Evolutionary conservation across 2,797 vertebrate species (phyloP).

Genomic region (Steatocranus sp.): DNA sequence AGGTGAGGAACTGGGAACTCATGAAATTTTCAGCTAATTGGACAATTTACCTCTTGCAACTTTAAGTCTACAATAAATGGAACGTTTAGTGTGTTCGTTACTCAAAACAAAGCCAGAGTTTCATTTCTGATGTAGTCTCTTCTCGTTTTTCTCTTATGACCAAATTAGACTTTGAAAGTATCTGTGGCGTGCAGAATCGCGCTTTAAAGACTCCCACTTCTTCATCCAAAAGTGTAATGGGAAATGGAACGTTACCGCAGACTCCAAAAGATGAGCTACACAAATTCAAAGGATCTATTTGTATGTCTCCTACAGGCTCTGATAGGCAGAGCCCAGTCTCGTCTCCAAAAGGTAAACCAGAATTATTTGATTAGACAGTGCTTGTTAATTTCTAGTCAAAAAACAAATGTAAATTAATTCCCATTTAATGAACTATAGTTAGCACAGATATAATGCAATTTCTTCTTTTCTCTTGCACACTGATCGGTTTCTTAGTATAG

Average conservation of each 20-base stretch:
- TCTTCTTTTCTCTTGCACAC: neutral
- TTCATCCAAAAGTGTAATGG: slow-evolving; percentile 5
- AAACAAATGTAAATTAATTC: neutral
- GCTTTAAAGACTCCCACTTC: neutral
- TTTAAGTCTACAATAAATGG: neutral
- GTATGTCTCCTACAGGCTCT: neutral
- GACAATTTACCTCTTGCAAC: neutral
- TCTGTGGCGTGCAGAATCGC: neutral
- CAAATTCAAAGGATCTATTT: neutral
- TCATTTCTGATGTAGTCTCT: neutral
- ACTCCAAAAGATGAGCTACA: neutral
- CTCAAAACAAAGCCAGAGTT: neutral
- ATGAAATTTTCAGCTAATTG: neutral
- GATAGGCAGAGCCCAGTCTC: slow-evolving; percentile 33
- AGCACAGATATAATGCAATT: neutral
- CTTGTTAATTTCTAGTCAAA: neutral
- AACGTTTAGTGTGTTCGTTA: accelerated
- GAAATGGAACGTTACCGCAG: slow-evolving; percentile 20
- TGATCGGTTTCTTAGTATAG: neutral
- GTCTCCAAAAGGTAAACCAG: slow-evolving; percentile 46
- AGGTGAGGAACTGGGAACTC: slow-evolving; percentile 49
- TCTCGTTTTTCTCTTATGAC: slow-evolving; percentile 6
- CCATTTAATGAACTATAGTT: neutral
- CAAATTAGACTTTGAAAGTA: slow-evolving; percentile 64
- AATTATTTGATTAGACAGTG: neutral